phyloP scores from a whole-genome alignment of 2,113 vertebrate species.

The Lethenteron camtschaticum region DNA sequence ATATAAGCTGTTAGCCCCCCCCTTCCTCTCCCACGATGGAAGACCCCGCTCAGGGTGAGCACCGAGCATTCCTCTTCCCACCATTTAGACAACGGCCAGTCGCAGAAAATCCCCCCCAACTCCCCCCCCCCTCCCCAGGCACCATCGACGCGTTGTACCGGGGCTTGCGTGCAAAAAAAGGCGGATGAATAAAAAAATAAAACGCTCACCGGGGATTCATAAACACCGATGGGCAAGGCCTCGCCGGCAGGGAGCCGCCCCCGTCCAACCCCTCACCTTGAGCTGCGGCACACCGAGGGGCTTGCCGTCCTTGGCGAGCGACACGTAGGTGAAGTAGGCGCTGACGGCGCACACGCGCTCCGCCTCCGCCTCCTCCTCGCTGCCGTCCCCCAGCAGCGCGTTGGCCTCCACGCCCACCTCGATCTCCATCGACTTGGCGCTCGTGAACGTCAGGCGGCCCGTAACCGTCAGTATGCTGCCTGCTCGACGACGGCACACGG shows the following conservation, averaged over 20 bases:
- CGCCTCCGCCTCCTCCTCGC: conserved; percentile 16
- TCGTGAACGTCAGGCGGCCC: conserved; percentile 70
- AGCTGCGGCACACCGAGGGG: conserved; percentile 45
- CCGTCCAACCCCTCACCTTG: conserved; percentile 32
- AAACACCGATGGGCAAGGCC: neutral
- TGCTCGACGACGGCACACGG: conserved; percentile 12
- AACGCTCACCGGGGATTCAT: neutral
- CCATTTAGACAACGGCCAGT: no score
- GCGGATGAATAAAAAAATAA: neutral
- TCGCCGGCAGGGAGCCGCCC: neutral
- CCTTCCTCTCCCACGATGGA: no score
- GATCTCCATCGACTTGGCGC: conserved; percentile 87
- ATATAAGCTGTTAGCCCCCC: no score
- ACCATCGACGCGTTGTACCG: no score
- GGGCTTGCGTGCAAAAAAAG: no score
- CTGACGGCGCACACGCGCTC: conserved; percentile 46
- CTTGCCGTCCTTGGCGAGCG: conserved; percentile 55
- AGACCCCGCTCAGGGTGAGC: no score
- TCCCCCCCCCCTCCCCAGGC: no score
- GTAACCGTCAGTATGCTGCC: conserved; percentile 68
- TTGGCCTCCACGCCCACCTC: conserved; percentile 70
- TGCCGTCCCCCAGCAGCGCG: conserved; percentile 21
- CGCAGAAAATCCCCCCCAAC: no score
- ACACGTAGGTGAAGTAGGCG: conserved; percentile 80
- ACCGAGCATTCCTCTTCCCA: no score